These are phyloP conservation scores for Erpobdella octoculata DNA, from an alignment of 2,888 invertebrate species.

Conservation along the genomic window DNA sequence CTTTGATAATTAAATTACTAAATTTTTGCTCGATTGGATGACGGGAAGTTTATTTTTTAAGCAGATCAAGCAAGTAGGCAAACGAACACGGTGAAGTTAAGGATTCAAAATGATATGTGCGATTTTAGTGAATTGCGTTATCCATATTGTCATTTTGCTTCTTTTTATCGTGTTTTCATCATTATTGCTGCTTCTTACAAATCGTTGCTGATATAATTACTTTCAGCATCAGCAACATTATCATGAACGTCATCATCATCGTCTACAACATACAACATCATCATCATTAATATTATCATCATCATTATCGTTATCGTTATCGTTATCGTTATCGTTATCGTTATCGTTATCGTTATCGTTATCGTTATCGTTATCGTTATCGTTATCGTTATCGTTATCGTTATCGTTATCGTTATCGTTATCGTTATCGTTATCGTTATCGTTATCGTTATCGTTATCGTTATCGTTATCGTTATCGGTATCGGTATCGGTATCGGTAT, in stretches of 20 bases:
- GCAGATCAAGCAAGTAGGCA: no score
- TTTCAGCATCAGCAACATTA: no score
- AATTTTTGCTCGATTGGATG: no score
- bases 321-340: not conserved
- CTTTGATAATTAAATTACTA: no score
- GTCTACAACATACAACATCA: not conserved
- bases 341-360: not conserved
- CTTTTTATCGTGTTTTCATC: not conserved
- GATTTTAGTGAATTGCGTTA: not conserved
- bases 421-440: not conserved
- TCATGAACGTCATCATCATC: not conserved
- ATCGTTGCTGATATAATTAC: no score
- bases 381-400: not conserved
- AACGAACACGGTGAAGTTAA: no score
- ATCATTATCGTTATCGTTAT: not conserved
- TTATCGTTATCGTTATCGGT: not conserved
- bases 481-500: not conserved
- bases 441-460: not conserved
- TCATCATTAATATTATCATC: not conserved
- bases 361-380: not conserved
- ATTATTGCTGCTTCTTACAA: not conserved
- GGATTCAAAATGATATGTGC: not conserved
- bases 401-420: not conserved
- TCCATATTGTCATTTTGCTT: not conserved
- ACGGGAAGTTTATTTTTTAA: no score